phyloP scores from a whole-genome alignment of 2,797 vertebrate species.

The Vespertilio murinus region DNA sequence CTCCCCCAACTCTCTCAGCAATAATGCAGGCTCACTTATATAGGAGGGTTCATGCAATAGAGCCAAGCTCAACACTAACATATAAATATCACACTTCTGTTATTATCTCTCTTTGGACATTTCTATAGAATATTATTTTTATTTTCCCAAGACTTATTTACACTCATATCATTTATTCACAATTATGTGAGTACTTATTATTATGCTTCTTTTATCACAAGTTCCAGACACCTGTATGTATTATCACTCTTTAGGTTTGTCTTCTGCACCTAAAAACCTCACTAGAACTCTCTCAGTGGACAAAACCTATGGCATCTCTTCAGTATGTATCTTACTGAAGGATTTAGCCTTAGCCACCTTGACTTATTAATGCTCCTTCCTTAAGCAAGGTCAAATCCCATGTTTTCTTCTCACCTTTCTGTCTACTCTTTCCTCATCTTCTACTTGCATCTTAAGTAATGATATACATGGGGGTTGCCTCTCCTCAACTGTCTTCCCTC shows the following conservation, averaged over 20 bases:
- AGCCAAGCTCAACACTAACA: not conserved
- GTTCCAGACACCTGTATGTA: not conserved
- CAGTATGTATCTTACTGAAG: not conserved
- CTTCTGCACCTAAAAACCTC: not conserved
- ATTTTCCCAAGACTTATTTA: not conserved
- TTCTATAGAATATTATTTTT: conserved; percentile 30
- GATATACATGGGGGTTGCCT: not conserved
- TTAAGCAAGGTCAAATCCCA: not conserved
- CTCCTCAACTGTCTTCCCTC: not conserved
- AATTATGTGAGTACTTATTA: not conserved
- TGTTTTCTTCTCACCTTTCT: not conserved
- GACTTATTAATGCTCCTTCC: not conserved
- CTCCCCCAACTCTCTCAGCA: not conserved
- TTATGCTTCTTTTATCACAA: not conserved
- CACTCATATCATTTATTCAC: not conserved
- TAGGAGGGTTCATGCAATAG: not conserved
- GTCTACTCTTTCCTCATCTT: not conserved
- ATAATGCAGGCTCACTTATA: not conserved
- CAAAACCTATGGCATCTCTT: not conserved
- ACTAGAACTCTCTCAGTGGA: not conserved
- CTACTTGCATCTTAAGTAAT: not conserved
- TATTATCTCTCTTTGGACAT: not conserved
- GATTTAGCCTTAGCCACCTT: not conserved
- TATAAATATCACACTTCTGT: not conserved
- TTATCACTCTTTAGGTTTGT: not conserved